These are phyloP conservation scores for Acronicta psi DNA, from an alignment of 2,888 invertebrate genomes.

Conservation along the genomic window DNA sequence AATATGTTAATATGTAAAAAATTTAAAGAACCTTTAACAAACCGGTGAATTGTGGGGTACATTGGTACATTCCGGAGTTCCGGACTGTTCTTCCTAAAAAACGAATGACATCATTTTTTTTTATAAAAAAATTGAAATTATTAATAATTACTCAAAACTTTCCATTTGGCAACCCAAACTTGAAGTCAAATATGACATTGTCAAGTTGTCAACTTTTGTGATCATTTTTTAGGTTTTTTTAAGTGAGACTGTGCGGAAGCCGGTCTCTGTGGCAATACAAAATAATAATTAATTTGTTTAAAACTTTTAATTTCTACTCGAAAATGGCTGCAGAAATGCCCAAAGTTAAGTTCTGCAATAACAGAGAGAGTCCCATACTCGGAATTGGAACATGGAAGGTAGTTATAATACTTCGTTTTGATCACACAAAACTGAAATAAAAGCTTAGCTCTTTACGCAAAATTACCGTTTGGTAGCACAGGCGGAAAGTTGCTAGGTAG, in stretches of 20 bases:
- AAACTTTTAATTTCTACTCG: slow-evolving; percentile 1
- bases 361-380: slow-evolving; percentile 90
- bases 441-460: too few species aligned
- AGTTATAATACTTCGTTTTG: slow-evolving; percentile 51
- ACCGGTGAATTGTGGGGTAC: too few species aligned
- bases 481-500: too few species aligned
- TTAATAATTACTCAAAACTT: too few species aligned
- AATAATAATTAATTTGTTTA: background rate
- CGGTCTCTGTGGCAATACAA: background rate
- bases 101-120: too few species aligned
- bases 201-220: slow-evolving; percentile 7
- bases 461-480: too few species aligned
- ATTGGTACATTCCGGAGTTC: too few species aligned
- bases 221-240: background rate
- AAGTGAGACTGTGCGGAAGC: slow-evolving; percentile 5
- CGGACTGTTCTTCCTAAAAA: too few species aligned
- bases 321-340: slow-evolving; percentile 82
- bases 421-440: slow-evolving; percentile 8
- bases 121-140: too few species aligned
- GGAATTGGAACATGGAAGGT: slow-evolving; percentile 96
- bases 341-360: slow-evolving; percentile 90
- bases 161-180: slow-evolving; percentile 6
- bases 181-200: too few species aligned
- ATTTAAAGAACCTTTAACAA: too few species aligned
- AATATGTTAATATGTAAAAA: too few species aligned